Percentiles rank a stretch among this genome's conserved stretches.
These are phyloP conservation scores for Macrocentrus cingulum DNA, from an alignment of 1,140 invertebrate genomes.

Conservation along the genomic window DNA sequence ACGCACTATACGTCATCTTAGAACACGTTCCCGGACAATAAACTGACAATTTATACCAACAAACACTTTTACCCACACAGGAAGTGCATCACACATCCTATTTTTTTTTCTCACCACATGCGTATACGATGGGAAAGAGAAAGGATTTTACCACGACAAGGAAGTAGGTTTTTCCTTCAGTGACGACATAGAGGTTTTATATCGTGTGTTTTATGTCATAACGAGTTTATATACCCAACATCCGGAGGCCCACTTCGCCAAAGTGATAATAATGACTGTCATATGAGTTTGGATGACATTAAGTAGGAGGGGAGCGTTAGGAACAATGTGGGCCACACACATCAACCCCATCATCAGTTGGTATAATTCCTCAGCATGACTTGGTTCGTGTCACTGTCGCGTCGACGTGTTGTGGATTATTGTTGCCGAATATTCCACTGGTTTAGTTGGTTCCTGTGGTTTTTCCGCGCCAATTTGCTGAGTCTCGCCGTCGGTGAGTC, in stretches of 20 bases:
- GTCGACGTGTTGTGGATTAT: background rate
- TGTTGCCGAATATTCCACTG: constrained; percentile 30
- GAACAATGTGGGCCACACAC: constrained; percentile 21
- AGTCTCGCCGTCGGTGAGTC: constrained; percentile 44
- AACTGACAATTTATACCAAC: too few relatives aligned
- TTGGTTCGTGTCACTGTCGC: constrained; percentile 23
- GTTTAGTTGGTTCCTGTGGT: constrained; percentile 39
- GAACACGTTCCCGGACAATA: too few relatives aligned
- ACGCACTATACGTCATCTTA: too few relatives aligned
- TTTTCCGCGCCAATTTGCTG: constrained; percentile 35
- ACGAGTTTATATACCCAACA: constrained; percentile 5
- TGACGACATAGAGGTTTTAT: too few relatives aligned
- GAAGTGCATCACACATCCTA: too few relatives aligned
- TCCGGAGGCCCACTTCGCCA: constrained; percentile 15
- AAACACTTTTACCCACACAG: too few relatives aligned
- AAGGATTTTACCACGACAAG: background rate
- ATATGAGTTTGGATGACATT: constrained; percentile 9
- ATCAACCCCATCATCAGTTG: constrained; percentile 12
- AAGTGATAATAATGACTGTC: constrained; percentile 25
- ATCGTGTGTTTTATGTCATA: too few relatives aligned
- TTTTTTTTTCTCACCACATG: too few relatives aligned
- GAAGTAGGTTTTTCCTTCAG: background rate
- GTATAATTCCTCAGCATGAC: constrained; percentile 25
- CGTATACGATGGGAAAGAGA: too few relatives aligned
- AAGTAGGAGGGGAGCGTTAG: background rate